Conservation (phyloP, 2,797 vertebrate genomes). For the Leptatherina wallacei region DNA sequence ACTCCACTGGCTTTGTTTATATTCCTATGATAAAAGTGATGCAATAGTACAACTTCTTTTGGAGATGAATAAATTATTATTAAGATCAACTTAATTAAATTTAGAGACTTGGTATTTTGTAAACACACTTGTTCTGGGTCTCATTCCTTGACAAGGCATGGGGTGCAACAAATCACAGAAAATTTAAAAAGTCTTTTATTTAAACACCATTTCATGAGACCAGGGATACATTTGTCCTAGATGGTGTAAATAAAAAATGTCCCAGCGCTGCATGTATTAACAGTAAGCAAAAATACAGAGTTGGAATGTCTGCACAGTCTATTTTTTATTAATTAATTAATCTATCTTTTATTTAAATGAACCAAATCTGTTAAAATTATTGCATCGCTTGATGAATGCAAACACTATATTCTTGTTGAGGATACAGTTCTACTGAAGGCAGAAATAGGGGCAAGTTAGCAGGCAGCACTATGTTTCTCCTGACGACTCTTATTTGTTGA, state of each 20-base stretch:
- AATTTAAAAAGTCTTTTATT: neutral
- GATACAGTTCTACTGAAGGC: constrained; percentile 7
- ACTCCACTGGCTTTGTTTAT: neutral
- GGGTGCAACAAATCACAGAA: neutral
- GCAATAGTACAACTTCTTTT: neutral
- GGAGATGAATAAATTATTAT: neutral
- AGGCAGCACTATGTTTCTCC: constrained; percentile 16
- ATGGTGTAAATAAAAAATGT: neutral
- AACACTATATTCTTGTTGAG: constrained; percentile 10
- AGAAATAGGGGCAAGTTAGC: constrained; percentile 23
- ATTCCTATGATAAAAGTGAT: neutral
- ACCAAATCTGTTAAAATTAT: neutral
- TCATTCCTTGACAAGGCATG: neutral
- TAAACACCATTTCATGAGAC: neutral
- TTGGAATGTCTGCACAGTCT: neutral
- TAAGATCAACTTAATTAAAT: neutral
- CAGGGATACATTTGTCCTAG: neutral
- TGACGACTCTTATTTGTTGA: constrained; percentile 27
- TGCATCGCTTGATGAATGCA: neutral
- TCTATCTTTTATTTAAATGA: neutral
- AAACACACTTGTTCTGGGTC: too few species aligned
- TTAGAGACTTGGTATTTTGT: neutral
- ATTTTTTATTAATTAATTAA: neutral
- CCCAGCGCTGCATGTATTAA: too few species aligned
- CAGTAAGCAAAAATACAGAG: neutral